Evolutionary conservation across 2,888 invertebrate species (phyloP).

Genomic region (Pseudoips prasinana): DNA sequence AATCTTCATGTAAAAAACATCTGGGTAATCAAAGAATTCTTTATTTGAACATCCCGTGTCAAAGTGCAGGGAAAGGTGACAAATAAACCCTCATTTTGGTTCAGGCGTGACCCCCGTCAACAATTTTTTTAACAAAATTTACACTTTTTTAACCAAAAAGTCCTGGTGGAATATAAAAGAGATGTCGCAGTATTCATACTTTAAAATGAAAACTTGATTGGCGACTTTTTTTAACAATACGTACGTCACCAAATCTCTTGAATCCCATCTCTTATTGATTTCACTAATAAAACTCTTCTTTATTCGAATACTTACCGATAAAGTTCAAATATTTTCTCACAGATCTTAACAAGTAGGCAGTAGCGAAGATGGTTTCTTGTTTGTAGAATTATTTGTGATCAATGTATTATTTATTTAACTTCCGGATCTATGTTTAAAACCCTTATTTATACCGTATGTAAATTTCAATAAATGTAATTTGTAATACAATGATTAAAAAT

Average conservation of each 20-base stretch:
- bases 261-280: constrained; percentile 60
- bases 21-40: constrained; percentile 69
- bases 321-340: constrained; percentile 63
- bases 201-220: constrained; percentile 79
- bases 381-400: too few relatives aligned
- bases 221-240: constrained; percentile 60
- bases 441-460: constrained; percentile 13
- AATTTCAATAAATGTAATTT: constrained; percentile 15
- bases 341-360: constrained; percentile 42
- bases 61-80: constrained; percentile 78
- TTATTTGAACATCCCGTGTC: constrained; percentile 67
- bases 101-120: constrained; percentile 79
- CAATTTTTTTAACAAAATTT: constrained; percentile 65
- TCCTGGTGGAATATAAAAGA: constrained; percentile 70
- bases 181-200: constrained; percentile 67
- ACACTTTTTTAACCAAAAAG: constrained; percentile 64
- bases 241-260: constrained; percentile 62
- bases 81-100: constrained; percentile 76
- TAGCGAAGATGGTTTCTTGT: constrained; percentile 9
- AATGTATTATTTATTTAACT: constrained; percentile 15
- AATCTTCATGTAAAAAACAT: constrained; percentile 57
- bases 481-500: constrained; percentile 7
- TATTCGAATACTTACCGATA: constrained; percentile 48
- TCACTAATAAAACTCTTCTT: constrained; percentile 48
- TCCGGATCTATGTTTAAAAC: constrained; percentile 5